A percentile compares a stretch with the other conserved stretches of the same genome.
Evolutionary conservation across 2,113 vertebrate genomes (phyloP).

Genomic region (Marmota monax): DNA sequence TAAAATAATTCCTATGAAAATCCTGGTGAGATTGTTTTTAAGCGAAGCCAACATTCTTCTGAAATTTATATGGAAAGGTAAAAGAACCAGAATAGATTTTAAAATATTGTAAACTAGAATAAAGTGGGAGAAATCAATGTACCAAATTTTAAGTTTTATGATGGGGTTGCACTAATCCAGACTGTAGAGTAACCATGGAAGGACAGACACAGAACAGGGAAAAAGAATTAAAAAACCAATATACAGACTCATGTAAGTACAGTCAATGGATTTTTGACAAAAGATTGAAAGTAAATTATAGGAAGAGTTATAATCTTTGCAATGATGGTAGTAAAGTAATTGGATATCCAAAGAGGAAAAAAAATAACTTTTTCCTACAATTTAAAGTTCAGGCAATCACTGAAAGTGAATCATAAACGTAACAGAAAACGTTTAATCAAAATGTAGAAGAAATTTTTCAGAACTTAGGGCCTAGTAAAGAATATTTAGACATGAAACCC

Average conservation of each 20-base stretch:
- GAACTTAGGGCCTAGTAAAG: no score
- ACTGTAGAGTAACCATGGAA: no score
- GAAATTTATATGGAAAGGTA: not conserved
- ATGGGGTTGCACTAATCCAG: not conserved
- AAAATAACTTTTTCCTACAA: not conserved
- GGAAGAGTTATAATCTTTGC: not conserved
- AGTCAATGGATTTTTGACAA: not conserved
- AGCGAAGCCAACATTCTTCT: not conserved
- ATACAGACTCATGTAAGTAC: not conserved
- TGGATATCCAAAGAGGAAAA: not conserved
- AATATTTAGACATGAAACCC: not conserved
- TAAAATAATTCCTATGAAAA: not conserved
- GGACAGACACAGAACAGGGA: not conserved
- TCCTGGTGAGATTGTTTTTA: not conserved
- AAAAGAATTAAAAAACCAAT: not conserved
- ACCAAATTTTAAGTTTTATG: not conserved
- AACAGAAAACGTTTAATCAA: not conserved
- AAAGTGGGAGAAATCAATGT: not conserved
- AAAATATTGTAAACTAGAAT: not conserved
- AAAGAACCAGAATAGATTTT: not conserved
- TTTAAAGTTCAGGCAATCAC: not conserved
- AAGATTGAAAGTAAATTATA: not conserved
- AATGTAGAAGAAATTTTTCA: not conserved
- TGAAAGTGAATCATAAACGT: not conserved
- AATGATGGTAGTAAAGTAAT: not conserved